Conservation (phyloP, 2,113 vertebrate genomes). For the Hylia prasina region DNA sequence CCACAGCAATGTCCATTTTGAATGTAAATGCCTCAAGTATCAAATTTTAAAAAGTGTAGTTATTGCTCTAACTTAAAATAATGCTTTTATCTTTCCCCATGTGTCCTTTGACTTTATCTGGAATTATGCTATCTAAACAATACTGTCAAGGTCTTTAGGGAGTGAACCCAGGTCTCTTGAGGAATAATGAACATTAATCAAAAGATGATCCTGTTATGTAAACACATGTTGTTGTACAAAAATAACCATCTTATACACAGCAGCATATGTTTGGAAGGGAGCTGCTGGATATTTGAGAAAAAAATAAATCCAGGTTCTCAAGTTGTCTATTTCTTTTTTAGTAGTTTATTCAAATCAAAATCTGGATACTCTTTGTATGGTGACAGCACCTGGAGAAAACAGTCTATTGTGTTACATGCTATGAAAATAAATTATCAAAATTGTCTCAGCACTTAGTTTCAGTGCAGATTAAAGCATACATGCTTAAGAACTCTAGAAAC, state of each 20-base stretch:
- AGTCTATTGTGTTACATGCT: background rate
- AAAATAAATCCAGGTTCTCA: background rate
- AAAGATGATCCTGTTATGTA: background rate
- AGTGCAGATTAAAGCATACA: background rate
- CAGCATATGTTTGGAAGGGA: background rate
- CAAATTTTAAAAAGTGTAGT: background rate
- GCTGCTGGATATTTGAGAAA: background rate
- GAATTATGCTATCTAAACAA: background rate
- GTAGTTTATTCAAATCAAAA: background rate
- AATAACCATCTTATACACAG: background rate
- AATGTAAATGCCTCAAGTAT: background rate
- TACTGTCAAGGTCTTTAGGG: background rate
- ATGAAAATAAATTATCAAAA: background rate
- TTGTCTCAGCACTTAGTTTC: background rate
- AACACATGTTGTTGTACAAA: background rate
- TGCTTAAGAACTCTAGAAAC: background rate
- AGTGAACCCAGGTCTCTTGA: background rate
- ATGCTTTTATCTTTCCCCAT: background rate
- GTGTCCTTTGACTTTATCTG: background rate
- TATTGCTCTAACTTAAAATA: background rate
- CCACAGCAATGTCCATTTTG: background rate
- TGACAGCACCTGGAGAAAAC: background rate
- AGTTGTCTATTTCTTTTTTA: background rate
- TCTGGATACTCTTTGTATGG: background rate
- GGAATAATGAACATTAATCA: background rate